Base-by-base conservation (phyloP, 2,797 vertebrate species). In the Scolopax bukidnonensis region DNA sequence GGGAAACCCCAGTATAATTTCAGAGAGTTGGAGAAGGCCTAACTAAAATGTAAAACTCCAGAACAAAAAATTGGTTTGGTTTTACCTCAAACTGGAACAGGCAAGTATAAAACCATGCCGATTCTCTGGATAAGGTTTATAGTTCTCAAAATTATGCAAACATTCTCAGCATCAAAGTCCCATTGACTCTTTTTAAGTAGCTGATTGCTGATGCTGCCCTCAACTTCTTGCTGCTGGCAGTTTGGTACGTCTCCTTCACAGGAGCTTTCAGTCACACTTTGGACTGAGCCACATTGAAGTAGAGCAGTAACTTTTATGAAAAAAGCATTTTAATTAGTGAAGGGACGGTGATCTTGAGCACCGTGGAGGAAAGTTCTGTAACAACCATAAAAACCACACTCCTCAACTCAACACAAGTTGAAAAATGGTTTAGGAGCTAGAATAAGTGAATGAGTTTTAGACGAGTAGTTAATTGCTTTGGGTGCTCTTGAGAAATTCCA, bases 211-310 rank as follows among this genome's bases (percentile, higher is more conserved):
- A 12, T 84, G 48, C 6, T 47, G 11, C 14, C 43, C 40, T 32
- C 13, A 19, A 1, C 20, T 36, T 50, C 17, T 61, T 56, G 24
- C 21, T 61, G 18, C 13, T 54, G 9, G 57, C 15, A 5, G 0
- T 36, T 80, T 71, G 33, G 40, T 48, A 10, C 1, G 0, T 36
- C 5, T 5, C 40, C 27, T 61, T 80, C 24, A 10, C 3, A 17
- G 20, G 6, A 53, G 16, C 6, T 3, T 71, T 71, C 43, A 25
- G 45, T 19, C 48, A 17, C 1, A 0, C 11, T 50, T 65, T 41
- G 14, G 17, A 38, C 53, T 10, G 32, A 50, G 18, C 20, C 50
- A 3, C 0, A 1, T 3, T 15, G 40, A 68, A 64, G 40, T n/a
- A 53, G 43, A 59, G 24, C 27, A 54, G 23, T 8, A 59, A 38